Percentiles rank a stretch among this genome's conserved stretches.
Evolutionary conservation across 1,140 invertebrate species (phyloP).

Genomic region (Dendrolimus punctatus): DNA sequence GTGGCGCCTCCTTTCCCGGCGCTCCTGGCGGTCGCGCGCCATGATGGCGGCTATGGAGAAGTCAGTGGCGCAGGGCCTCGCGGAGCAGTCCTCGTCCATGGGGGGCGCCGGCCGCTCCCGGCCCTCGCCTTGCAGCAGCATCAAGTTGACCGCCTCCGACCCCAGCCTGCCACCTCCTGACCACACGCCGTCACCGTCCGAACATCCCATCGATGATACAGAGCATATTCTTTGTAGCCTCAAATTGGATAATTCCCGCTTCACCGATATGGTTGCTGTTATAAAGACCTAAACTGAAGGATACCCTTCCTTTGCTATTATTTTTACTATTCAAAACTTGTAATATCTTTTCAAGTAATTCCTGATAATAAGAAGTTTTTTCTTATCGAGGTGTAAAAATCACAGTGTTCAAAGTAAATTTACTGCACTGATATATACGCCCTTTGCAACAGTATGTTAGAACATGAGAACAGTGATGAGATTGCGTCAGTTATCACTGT

Average conservation of each 20-base stretch:
- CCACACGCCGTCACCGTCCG: slow-evolving; percentile 54
- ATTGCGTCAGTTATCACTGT: slow-evolving; percentile 26
- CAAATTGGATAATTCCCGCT: slow-evolving; percentile 10
- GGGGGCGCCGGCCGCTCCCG: slow-evolving; percentile 43
- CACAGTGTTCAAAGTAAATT: slow-evolving; percentile 1
- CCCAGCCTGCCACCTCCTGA: slow-evolving; percentile 34
- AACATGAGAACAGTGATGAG: slow-evolving; percentile 7
- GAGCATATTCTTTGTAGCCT: slow-evolving; percentile 42
- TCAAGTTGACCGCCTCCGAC: slow-evolving; percentile 49
- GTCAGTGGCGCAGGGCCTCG: slow-evolving; percentile 83
- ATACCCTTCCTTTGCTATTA: not conserved
- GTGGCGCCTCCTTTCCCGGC: slow-evolving; percentile 54
- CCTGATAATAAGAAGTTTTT: slow-evolving; percentile 1
- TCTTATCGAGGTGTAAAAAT: not conserved
- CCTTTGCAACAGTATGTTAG: not conserved
- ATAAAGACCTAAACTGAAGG: no score
- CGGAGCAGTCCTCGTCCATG: slow-evolving; percentile 74
- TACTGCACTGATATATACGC: not conserved
- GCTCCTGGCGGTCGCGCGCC: slow-evolving; percentile 76
- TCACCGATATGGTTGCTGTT: no score
- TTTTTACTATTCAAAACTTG: not conserved
- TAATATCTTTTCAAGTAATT: not conserved
- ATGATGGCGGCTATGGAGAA: slow-evolving; percentile 93
- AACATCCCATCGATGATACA: slow-evolving; percentile 59
- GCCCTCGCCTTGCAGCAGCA: slow-evolving; percentile 66